Evolutionary conservation across 2,113 vertebrate genomes (phyloP).

Genomic region (Eclectus roratus): DNA sequence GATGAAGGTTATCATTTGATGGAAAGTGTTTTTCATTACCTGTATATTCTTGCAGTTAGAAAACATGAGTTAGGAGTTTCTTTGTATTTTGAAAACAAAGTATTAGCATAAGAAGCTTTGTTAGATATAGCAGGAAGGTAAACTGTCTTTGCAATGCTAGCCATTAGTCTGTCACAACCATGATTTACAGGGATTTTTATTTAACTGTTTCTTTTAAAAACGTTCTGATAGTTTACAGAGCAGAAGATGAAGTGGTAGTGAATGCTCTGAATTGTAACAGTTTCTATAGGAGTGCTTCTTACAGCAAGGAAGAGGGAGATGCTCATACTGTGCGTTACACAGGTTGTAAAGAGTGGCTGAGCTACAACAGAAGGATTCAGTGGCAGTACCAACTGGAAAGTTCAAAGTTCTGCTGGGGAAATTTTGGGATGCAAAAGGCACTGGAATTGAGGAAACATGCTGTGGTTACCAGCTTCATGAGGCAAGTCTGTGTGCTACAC

Average conservation of each 20-base stretch:
- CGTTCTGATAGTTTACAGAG: background rate
- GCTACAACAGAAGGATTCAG: background rate
- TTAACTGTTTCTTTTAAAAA: constrained; percentile 47
- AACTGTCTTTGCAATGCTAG: constrained; percentile 1
- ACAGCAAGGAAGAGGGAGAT: background rate
- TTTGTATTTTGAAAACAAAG: constrained; percentile 16
- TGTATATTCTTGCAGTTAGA: background rate
- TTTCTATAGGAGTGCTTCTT: background rate
- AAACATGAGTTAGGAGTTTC: background rate
- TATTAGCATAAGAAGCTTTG: constrained; percentile 29
- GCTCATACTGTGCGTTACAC: background rate
- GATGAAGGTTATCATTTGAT: background rate
- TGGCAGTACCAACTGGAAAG: background rate
- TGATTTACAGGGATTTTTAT: constrained; percentile 38
- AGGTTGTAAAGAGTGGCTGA: background rate
- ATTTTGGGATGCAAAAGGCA: background rate
- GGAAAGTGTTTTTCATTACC: background rate
- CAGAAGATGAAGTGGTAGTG: background rate
- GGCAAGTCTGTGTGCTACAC: background rate
- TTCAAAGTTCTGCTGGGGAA: background rate
- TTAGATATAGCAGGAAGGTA: constrained; percentile 23
- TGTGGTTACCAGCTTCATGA: background rate
- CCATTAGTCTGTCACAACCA: background rate
- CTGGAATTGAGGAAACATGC: background rate
- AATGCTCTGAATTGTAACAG: background rate